Conservation (phyloP, 2,888 invertebrate species). For the Pemphredon lugubris region DNA sequence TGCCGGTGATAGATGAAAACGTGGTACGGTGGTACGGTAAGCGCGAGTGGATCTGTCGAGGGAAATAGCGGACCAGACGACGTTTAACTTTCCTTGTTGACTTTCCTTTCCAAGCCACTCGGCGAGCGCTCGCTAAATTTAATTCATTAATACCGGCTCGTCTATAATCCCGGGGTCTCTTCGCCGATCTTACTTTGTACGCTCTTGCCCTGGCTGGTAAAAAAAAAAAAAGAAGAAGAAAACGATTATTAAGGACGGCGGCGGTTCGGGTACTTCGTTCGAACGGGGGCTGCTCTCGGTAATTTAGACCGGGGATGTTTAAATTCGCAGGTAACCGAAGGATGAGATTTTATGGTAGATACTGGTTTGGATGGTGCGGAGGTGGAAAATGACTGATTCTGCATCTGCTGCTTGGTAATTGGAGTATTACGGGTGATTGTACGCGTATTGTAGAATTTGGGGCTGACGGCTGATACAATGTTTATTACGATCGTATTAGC, state of each 20-base stretch:
- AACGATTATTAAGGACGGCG: slow-evolving; percentile 2
- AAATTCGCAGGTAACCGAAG: not conserved
- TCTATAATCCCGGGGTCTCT: slow-evolving; percentile 27
- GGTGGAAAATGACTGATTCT: too few relatives aligned
- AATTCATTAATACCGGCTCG: slow-evolving; percentile 56
- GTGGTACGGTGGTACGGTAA: not conserved
- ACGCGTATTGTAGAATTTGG: too few relatives aligned
- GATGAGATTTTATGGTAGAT: not conserved
- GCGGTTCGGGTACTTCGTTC: too few relatives aligned
- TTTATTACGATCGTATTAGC: too few relatives aligned
- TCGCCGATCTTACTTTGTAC: slow-evolving; percentile 29
- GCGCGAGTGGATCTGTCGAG: not conserved
- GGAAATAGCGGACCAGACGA: slow-evolving; percentile 42
- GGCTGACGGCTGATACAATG: too few relatives aligned
- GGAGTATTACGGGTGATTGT: too few relatives aligned
- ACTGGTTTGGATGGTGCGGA: too few relatives aligned
- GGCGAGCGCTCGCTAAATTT: slow-evolving; percentile 53
- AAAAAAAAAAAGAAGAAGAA: too few relatives aligned
- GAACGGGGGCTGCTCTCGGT: too few relatives aligned
- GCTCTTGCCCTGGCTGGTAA: slow-evolving; percentile 8
- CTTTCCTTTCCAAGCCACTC: slow-evolving; percentile 48
- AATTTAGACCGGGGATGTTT: not conserved
- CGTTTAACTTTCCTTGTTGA: slow-evolving; percentile 51
- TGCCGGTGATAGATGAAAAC: not conserved
- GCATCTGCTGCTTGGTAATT: too few relatives aligned